These are phyloP conservation scores for Lytechinus pictus DNA, from an alignment of 35 echinoderm and acorn worm genomes.

Conservation along the genomic window DNA sequence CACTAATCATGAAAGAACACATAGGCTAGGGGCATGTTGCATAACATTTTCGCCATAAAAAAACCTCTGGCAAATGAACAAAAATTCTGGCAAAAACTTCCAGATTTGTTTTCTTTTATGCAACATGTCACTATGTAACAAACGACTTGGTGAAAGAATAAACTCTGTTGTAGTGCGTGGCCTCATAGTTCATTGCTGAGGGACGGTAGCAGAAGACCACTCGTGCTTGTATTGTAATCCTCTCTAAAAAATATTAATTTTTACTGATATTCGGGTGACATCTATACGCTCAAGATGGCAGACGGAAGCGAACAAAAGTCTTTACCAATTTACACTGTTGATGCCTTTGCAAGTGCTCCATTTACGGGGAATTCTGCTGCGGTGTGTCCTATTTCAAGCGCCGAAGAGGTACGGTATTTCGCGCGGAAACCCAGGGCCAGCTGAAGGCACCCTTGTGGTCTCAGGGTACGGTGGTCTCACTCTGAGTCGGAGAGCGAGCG, in stretches of 20 bases:
- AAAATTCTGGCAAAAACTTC: too few species aligned
- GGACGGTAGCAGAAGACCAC: background rate
- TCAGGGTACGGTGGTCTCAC: background rate
- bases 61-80: too few species aligned
- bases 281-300: background rate
- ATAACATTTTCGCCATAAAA: too few species aligned
- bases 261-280: too few species aligned
- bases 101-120: too few species aligned
- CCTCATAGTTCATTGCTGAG: background rate
- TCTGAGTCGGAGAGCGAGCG: too few species aligned
- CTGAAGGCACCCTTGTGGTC: background rate
- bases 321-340: constrained; percentile 68
- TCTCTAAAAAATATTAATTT: too few species aligned
- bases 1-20: too few species aligned
- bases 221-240: too few species aligned
- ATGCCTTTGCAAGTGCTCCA: constrained; percentile 73
- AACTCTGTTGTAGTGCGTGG: background rate
- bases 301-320: background rate
- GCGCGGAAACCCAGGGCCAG: background rate
- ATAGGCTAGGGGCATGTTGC: too few species aligned
- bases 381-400: constrained; percentile 57
- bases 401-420: background rate
- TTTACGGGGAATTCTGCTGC: constrained; percentile 84
- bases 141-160: background rate
- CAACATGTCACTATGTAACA: background rate